Percentiles rank a stretch among this genome's conserved stretches.
These are phyloP conservation scores for Ataeniobius toweri DNA, from an alignment of 2,797 vertebrate genomes.

Conservation along the genomic window DNA sequence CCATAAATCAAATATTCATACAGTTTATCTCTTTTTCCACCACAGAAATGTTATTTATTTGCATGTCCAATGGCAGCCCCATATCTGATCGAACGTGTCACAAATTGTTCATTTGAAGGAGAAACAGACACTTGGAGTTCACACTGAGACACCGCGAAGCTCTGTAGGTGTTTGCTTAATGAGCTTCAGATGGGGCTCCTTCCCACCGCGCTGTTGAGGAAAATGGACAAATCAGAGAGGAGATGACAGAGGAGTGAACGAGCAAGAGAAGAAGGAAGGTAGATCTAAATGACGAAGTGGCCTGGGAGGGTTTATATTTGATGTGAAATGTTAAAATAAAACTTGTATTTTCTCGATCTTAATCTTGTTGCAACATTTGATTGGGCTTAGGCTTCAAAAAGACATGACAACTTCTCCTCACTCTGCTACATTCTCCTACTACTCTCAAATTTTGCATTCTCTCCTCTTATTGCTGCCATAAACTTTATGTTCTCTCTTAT, in stretches of 20 bases:
- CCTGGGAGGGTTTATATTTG: not conserved
- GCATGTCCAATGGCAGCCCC: not conserved
- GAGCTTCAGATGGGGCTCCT: constrained; percentile 77
- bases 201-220: constrained; percentile 64
- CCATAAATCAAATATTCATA: not conserved
- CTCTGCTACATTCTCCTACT: not conserved
- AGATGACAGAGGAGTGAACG: constrained; percentile 18
- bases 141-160: constrained; percentile 43
- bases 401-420: not conserved
- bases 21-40: not conserved
- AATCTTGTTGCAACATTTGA: no score
- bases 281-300: not conserved
- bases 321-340: not conserved
- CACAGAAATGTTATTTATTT: not conserved
- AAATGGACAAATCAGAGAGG: constrained; percentile 55
- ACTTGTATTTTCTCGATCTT: not conserved
- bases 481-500: no score
- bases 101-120: constrained; percentile 85
- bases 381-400: not conserved
- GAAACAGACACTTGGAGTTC: constrained; percentile 30
- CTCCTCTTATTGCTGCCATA: no score
- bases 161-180: constrained; percentile 88
- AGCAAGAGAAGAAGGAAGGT: constrained; percentile 9
- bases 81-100: constrained; percentile 58
- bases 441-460: no score